Percentiles rank a stretch among this genome's conserved stretches.
Evolutionary conservation across 2,113 vertebrate genomes (phyloP).

Genomic region (Ictalurus furcatus): DNA sequence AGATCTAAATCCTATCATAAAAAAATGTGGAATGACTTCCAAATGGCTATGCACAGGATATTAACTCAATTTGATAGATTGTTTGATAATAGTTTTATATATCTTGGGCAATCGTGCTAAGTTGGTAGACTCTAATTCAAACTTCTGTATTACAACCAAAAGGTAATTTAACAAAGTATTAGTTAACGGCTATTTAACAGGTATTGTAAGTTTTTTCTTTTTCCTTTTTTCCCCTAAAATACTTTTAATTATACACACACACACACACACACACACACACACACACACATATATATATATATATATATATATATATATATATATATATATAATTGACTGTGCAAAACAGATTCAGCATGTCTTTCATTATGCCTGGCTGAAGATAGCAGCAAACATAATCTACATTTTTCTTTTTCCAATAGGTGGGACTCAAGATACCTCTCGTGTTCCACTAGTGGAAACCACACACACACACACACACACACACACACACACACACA

Average conservation of each 20-base stretch:
- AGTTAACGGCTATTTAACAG: not conserved
- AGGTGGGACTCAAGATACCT: not conserved
- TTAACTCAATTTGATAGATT: not conserved
- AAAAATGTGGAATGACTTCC: not conserved
- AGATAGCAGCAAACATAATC: not conserved
- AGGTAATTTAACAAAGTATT: not conserved
- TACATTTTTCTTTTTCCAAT: not conserved
- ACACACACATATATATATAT: too few species aligned
- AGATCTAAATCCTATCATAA: not conserved
- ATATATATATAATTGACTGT: not conserved
- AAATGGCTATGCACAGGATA: not conserved
- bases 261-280: too few species aligned
- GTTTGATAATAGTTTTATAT: not conserved
- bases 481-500: slow-evolving; percentile 16
- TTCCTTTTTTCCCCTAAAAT: not conserved
- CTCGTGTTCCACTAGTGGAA: slow-evolving; percentile 43
- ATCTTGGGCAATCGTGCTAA: not conserved
- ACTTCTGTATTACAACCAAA: not conserved
- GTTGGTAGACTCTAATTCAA: not conserved
- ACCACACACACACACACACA: slow-evolving; percentile 26
- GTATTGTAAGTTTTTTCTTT: not conserved
- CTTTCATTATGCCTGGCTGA: not conserved
- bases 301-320: too few species aligned
- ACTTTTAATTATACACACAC: not conserved
- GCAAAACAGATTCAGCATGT: not conserved